phyloP scores from a whole-genome alignment of 2,113 vertebrate species.

The Erythrolamprus reginae region DNA sequence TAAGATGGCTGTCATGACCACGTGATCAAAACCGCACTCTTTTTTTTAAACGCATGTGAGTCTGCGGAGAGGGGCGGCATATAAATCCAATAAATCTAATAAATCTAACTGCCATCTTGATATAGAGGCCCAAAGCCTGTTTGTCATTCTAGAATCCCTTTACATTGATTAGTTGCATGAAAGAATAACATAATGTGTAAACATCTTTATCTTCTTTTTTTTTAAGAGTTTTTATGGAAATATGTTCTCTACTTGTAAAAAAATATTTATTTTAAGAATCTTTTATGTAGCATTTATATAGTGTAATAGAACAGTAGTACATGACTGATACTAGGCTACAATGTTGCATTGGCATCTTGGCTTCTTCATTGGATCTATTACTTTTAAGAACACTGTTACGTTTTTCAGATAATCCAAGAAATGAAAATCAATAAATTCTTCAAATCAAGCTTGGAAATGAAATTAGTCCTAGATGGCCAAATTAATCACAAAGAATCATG shows the following conservation, averaged over 20 bases:
- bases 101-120: background rate
- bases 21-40: background rate
- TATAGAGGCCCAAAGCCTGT: background rate
- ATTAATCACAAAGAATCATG: background rate
- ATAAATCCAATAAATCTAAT: too few species aligned
- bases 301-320: too few species aligned
- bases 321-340: background rate
- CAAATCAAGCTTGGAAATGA: accelerated
- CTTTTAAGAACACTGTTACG: background rate
- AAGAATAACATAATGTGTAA: background rate
- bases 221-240: background rate
- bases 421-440: accelerated
- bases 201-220: background rate
- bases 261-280: background rate
- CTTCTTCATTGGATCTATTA: background rate
- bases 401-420: background rate
- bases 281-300: background rate
- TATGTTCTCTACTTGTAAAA: background rate
- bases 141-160: background rate
- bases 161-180: background rate
- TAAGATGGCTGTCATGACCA: background rate
- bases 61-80: too few species aligned
- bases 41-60: background rate
- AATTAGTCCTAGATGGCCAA: accelerated
- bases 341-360: background rate